phyloP scores from a whole-genome alignment of 2,113 vertebrate genomes.

The Castor canadensis region DNA sequence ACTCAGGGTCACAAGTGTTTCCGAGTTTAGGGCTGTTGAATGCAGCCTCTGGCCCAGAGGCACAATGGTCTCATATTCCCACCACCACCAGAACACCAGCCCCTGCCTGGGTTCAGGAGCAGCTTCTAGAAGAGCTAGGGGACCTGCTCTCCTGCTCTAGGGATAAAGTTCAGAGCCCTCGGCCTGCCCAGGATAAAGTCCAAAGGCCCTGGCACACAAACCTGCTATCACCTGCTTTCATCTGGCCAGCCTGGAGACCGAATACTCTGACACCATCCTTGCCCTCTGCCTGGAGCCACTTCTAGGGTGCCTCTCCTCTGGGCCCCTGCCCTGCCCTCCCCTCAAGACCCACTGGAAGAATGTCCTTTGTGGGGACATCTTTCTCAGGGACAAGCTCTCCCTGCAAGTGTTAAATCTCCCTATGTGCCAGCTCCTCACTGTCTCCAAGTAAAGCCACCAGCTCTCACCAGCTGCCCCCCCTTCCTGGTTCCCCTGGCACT shows the following conservation, averaged over 20 bases:
- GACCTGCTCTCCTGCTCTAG: neutral
- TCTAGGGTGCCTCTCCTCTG: neutral
- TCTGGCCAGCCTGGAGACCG: neutral
- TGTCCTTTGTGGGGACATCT: neutral
- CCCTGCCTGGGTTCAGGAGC: neutral
- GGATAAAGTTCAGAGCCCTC: neutral
- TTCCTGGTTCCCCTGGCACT: neutral
- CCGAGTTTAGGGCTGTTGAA: neutral
- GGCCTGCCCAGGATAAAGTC: neutral
- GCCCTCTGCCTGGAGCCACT: neutral
- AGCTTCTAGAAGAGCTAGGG: neutral
- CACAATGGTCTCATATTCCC: no score
- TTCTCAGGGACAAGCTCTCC: no score
- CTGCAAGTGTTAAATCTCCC: fast-evolving
- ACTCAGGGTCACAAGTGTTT: neutral
- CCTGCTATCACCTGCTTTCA: neutral
- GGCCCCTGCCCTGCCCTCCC: neutral
- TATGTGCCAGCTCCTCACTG: fast-evolving
- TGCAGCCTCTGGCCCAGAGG: neutral
- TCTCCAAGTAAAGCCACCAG: neutral
- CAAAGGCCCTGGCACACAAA: fast-evolving
- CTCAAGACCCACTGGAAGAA: fast-evolving
- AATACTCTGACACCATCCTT: fast-evolving
- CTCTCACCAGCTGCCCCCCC: neutral
- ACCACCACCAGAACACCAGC: no score